Base-by-base conservation (phyloP, 1,140 invertebrate species). In the Bradynema listronoti region DNA sequence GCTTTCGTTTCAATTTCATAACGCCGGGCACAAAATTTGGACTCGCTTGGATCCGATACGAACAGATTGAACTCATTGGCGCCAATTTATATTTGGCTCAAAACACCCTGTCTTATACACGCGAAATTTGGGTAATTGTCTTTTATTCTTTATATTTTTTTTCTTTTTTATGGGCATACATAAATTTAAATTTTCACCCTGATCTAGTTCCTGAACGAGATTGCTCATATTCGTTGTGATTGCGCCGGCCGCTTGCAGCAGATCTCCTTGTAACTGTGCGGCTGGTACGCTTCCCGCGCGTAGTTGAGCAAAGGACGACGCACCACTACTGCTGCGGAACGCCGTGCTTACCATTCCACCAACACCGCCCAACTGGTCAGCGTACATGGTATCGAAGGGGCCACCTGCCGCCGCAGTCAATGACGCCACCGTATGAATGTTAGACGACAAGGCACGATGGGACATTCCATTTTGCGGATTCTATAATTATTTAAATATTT, bases 191-290 rank as follows among this genome's bases (percentile, higher is more conserved):
- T n/a, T n/a, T n/a, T n/a, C n/a, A 62, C 60, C 65, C 22, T 63
- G 63, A 32, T 67, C 68, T 19, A 76, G 50, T 32, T 76, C 73
- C 29, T 62, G 55, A 2, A 76, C 73, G 22, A 76, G 47, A 47
- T 52, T 58, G 27, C 56, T 61, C 76, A 76, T 78, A 51, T 76
- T 76, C 1, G 57, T 59, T 19, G 73, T 77, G 6, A 76, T 76
- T 24, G 70, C 65, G 42, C 76, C 76, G 19, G 76, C 73, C n/a
- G 73, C 54, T 61, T 58, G 61, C 27, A 73, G 43, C 9, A 72
- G 49, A 27, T 68, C 68, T 4, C 54, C 66, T 42, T 68, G 66
- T 25, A 68, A 52, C 57, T 72, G 70, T 11, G 46, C 39, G 25
- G 36, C n/a, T 34, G 65, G 65, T 4, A 66, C 29, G 27, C 14